Percentiles rank a stretch among this genome's conserved stretches.
Conservation (phyloP, 2,888 invertebrate species). For the Tribolium freemani region DNA sequence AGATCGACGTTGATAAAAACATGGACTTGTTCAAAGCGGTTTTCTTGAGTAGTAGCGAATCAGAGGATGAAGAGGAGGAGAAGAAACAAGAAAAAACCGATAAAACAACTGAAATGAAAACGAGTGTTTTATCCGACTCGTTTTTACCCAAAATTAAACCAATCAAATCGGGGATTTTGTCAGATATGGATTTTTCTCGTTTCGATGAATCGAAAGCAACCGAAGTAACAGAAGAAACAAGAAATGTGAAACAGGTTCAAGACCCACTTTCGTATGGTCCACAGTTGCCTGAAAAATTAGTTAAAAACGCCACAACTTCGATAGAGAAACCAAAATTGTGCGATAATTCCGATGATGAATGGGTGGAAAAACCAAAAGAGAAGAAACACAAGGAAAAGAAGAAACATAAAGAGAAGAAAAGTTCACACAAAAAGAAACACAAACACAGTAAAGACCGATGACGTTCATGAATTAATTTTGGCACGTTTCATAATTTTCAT, state of each 20-base stretch:
- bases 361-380: constrained; percentile 57
- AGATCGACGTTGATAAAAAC: constrained; percentile 69
- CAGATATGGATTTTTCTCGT: constrained; percentile 57
- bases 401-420: constrained; percentile 41
- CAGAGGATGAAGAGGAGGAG: constrained; percentile 66
- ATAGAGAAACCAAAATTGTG: neutral
- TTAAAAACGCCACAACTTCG: neutral
- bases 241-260: neutral
- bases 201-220: constrained; percentile 6
- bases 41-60: constrained; percentile 86
- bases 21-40: constrained; percentile 91
- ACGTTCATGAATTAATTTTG: neutral
- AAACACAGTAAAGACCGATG: constrained; percentile 26
- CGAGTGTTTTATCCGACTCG: constrained; percentile 59
- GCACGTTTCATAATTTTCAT: neutral
- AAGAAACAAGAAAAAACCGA: constrained; percentile 40
- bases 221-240: constrained; percentile 12
- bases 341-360: constrained; percentile 47
- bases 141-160: constrained; percentile 64
- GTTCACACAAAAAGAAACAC: constrained; percentile 32
- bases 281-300: constrained; percentile 49
- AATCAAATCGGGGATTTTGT: constrained; percentile 64
- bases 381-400: constrained; percentile 56
- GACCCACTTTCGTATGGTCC: constrained; percentile 54
- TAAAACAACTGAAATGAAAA: constrained; percentile 52